Evolutionary conservation across 2,888 invertebrate species (phyloP).

Genomic region (Ethmia dodecea): DNA sequence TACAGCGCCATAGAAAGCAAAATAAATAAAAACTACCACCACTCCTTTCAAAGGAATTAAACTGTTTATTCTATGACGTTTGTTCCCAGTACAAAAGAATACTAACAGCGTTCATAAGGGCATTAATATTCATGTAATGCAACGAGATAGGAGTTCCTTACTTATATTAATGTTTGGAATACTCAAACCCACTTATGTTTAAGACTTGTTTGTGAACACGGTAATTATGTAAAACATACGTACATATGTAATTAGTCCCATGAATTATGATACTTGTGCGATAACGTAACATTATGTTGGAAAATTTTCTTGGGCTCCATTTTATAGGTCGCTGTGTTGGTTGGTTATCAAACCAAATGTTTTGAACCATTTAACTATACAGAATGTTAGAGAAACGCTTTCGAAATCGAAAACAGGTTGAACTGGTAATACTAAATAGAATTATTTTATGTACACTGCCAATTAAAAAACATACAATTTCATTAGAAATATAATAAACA

Average conservation of each 20-base stretch:
- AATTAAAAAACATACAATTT: too few species aligned
- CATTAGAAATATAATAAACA: too few species aligned
- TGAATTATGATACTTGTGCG: conserved; percentile 3
- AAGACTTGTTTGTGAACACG: conserved; percentile 4
- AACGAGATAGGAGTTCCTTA: conserved; percentile 15
- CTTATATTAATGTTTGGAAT: conserved; percentile 10
- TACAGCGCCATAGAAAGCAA: too few species aligned
- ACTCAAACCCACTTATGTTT: conserved; percentile 4
- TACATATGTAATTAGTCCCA: conserved; percentile 2
- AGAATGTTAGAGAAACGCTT: too few species aligned
- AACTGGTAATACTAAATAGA: too few species aligned
- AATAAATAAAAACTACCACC: too few species aligned
- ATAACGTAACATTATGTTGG: conserved; percentile 1
- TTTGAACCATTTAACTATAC: too few species aligned
- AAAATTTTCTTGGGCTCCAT: conserved; percentile 2
- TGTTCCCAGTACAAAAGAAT: conserved; percentile 19
- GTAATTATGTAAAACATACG: conserved; percentile 7
- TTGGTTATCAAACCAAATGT: too few species aligned
- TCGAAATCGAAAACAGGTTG: too few species aligned
- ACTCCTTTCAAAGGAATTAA: too few species aligned
- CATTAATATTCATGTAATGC: conserved; percentile 21
- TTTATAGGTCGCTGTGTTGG: too few species aligned
- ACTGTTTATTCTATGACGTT: not conserved
- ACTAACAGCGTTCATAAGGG: conserved; percentile 17
- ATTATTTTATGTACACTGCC: too few species aligned